Base-by-base conservation (phyloP, 1,140 invertebrate species). In the Eufriesea mexicana region DNA sequence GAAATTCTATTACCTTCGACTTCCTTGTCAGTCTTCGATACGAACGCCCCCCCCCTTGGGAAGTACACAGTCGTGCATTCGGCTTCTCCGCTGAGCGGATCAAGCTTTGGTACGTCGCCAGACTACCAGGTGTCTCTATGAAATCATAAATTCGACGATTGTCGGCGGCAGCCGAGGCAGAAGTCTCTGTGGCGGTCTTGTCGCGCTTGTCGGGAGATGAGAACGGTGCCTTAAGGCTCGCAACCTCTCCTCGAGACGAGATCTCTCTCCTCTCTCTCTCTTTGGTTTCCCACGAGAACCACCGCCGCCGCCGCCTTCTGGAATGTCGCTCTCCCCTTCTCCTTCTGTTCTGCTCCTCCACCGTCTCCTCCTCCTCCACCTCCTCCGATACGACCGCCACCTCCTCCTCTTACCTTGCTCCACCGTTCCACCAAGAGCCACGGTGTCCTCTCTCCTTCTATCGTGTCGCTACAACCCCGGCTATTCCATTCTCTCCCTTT, bases 231-330 rank as follows among this genome's bases (percentile, higher is more conserved):
- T 91, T 89, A 91, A 90, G 91, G 88, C 89, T 73, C 87, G 84
- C 86, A 89, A 89, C 86, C 89, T 88, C 81, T 90, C 85, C 87
- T 90, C 89, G 87, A 84, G 86, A 89, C 70, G 85, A 87, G 85
- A 82, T 81, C 86, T 73, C 76, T 89, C 88, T 90, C 78, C 73
- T 85, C 92, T 90, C 92, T 93, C 88, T 89, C 90, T 92, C 91
- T 91, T 93, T 92, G 88, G 92, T 94, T 94, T 94, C 94, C 93
- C 94, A 94, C 94, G 94, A 93, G 93, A 94, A 89, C 92, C 92
- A 90, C 92, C 93, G 90, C 93, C 92, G 91, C 93, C 93, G 92
- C 94, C 94, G 94, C 93, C 93, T 94, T 93, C 93, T 94, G 94
- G 94, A 94, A 94, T 94, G 94, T 94, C 92, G 93, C 92, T 94